These are phyloP conservation scores for Hyla sarda DNA, from an alignment of 2,113 vertebrate genomes.

Conservation along the genomic window DNA sequence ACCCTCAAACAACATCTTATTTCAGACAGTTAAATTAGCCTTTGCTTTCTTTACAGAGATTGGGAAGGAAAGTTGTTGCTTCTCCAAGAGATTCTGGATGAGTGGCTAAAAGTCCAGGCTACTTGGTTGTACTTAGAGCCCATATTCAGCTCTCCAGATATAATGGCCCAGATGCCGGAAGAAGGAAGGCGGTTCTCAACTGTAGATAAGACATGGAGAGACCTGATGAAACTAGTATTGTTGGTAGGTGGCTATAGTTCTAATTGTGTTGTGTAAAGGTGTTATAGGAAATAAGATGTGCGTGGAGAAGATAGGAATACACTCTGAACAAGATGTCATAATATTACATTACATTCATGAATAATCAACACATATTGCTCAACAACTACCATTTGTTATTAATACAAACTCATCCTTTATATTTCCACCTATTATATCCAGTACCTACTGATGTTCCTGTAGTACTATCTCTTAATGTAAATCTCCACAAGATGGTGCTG, in stretches of 20 bases:
- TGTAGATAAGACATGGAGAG: conserved; percentile 86
- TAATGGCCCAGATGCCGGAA: conserved; percentile 88
- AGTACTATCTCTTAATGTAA: not conserved
- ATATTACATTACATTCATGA: no score
- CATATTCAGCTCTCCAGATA: conserved; percentile 89
- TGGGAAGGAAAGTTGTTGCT: conserved; percentile 86
- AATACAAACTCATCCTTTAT: no score
- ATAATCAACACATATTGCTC: no score
- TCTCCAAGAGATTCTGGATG: conserved; percentile 86
- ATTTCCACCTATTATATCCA: no score
- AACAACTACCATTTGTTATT: no score
- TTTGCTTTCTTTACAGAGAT: conserved; percentile 69
- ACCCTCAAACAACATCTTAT: not conserved
- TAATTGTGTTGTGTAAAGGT: not conserved
- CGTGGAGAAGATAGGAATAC: no score
- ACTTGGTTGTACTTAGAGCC: conserved; percentile 89
- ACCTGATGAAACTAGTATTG: conserved; percentile 78
- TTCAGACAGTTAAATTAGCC: not conserved
- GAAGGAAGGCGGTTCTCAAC: conserved; percentile 79
- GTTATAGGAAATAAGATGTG: no score
- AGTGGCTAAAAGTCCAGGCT: conserved; percentile 88
- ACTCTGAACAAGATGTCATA: no score
- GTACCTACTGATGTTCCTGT: no score
- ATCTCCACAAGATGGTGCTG: conserved; percentile 74
- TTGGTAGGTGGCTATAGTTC: conserved; percentile 68